These are phyloP conservation scores for Drosophila jambulina DNA, from an alignment of 1,140 invertebrate species.

Conservation along the genomic window DNA sequence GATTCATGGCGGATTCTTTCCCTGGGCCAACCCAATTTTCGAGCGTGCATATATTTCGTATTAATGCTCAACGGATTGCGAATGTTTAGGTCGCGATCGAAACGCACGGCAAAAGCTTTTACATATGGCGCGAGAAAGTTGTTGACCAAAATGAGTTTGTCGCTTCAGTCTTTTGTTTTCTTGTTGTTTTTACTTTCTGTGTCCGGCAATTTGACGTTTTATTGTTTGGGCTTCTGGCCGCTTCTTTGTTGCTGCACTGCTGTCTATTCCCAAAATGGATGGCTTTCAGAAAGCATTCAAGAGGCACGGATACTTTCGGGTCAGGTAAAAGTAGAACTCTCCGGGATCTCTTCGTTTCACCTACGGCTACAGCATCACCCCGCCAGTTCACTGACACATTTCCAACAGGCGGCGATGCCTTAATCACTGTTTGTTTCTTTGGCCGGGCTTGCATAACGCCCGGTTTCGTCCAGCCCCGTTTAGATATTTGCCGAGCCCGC, in stretches of 20 bases:
- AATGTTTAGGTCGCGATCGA: slow-evolving; percentile 44
- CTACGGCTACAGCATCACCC: too few species aligned
- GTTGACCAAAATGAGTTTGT: slow-evolving; percentile 65
- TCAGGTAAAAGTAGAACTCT: slow-evolving; percentile 50
- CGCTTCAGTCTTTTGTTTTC: slow-evolving; percentile 76
- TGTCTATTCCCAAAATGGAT: slow-evolving; percentile 34
- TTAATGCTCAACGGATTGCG: slow-evolving; percentile 36
- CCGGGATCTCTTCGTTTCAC: not conserved
- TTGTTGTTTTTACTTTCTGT: slow-evolving; percentile 55
- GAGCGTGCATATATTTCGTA: slow-evolving; percentile 8
- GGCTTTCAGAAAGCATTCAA: slow-evolving; percentile 38
- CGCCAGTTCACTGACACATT: slow-evolving; percentile 20
- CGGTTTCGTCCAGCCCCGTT: slow-evolving; percentile 44
- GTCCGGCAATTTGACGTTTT: slow-evolving; percentile 53
- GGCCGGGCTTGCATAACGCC: slow-evolving; percentile 28
- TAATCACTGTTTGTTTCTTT: slow-evolving; percentile 8
- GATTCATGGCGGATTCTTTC: slow-evolving; percentile 45
- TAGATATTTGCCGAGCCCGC: slow-evolving; percentile 19
- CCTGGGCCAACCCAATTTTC: slow-evolving; percentile 29
- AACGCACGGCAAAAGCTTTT: slow-evolving; percentile 48
- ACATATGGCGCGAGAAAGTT: slow-evolving; percentile 64
- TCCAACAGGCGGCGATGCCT: slow-evolving; percentile 2
- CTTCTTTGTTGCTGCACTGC: slow-evolving; percentile 17
- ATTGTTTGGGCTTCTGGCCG: slow-evolving; percentile 51
- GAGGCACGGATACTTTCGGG: slow-evolving; percentile 10